phyloP scores from a whole-genome alignment of 2,888 invertebrate species.

The Melieria omissa region DNA sequence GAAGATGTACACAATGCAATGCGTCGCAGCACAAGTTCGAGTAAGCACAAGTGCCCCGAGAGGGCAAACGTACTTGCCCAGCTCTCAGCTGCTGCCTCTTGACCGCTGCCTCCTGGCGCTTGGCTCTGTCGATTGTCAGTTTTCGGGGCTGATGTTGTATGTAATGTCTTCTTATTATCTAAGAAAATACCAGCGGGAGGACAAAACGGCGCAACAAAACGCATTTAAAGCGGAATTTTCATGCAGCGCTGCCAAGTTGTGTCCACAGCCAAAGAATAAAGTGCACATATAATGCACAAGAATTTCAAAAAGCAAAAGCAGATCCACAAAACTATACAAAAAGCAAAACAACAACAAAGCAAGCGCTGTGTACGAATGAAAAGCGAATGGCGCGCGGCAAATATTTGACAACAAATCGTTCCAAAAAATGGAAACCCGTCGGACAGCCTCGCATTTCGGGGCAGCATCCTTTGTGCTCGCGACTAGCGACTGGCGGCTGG shows the following conservation, averaged over 20 bases:
- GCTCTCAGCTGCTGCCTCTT: no score
- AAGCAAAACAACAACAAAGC: not conserved
- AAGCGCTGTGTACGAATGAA: not conserved
- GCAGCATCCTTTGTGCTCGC: slow-evolving; percentile 16
- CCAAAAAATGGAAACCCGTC: slow-evolving; percentile 27
- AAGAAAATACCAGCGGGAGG: slow-evolving; percentile 2
- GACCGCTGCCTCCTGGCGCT: no score
- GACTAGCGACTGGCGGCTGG: not conserved
- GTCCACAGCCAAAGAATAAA: no score
- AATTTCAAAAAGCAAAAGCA: no score
- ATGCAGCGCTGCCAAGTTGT: no score
- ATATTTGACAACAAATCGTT: slow-evolving; percentile 34
- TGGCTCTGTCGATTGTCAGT: no score
- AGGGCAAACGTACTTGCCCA: no score
- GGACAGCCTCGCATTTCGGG: not conserved
- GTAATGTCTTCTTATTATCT: not conserved
- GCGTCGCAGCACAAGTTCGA: no score
- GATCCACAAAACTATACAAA: not conserved
- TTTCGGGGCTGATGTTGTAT: not conserved
- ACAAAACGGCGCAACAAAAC: not conserved
- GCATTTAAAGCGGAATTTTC: not conserved
- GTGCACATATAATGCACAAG: no score
- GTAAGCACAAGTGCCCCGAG: no score
- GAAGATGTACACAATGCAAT: not conserved
- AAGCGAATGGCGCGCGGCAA: slow-evolving; percentile 3